Base-by-base conservation (phyloP, 2,113 vertebrate genomes). In the Herpetotheres cachinnans region DNA sequence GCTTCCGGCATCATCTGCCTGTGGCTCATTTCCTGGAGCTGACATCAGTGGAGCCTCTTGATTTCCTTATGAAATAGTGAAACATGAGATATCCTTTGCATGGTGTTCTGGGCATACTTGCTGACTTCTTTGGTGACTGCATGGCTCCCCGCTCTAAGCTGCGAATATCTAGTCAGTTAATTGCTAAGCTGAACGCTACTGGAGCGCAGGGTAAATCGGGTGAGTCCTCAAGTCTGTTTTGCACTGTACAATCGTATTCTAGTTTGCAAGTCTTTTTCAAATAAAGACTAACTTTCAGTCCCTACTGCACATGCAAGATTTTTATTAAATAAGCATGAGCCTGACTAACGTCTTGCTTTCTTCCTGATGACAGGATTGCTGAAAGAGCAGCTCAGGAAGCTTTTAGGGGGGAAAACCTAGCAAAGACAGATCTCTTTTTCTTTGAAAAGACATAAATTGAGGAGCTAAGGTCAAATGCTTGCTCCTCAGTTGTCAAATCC, bases 1-100 rank as follows among this genome's bases (percentile, higher is more conserved):
- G 90, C 66, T 97, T 93, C 93, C 49, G 62, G 92, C 87, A 87
- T 96, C 95, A 77, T 97, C 93, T 94, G 87, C 93, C 36, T 82
- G 93, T 85, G 95, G 87, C 95, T 96, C 92, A 95, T 96, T 97
- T 97, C 96, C 96, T 96, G 95, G 70, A 84, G 95, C 70, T 95
- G 96, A 96, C 96, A 94, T 96, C 95, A 96, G 87, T 85, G 82
- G 66, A 96, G 82, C 82, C 87, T 96, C 93, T 1, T 1, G 1
- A 93, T 88, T 96, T 95, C 90, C 93, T 94, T 90, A 82, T 65
- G 85, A 95, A 95, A 58, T 36, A 71, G 65, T 7, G 24, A 86
- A 93, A 61, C 71, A 54, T 63, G 58, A 85, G 91, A 56, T 83
- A 59, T 44, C 82, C 66, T 85, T 44, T 32, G 59, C 69, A 3